Conservation (phyloP, 2,797 vertebrate genomes). For the Cynopterus sphinx region DNA sequence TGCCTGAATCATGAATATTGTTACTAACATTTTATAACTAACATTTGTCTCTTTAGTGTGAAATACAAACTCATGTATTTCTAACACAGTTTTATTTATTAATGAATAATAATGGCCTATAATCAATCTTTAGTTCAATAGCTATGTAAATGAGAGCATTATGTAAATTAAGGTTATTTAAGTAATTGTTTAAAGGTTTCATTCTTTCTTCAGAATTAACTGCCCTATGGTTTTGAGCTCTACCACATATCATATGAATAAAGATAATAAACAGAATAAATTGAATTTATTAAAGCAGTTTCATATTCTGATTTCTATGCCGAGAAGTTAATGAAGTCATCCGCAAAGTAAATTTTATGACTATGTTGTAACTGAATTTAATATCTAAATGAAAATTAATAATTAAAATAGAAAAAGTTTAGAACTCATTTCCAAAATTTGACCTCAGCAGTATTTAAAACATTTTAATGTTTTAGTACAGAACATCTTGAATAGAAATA, state of each 20-base stretch:
- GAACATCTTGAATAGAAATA: background rate
- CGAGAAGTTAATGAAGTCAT: conserved; percentile 18
- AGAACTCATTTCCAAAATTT: too few relatives aligned
- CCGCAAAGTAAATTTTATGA: background rate
- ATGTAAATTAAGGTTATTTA: conserved; percentile 60
- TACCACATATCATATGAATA: background rate
- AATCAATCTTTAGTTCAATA: conserved; percentile 42
- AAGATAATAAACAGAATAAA: background rate
- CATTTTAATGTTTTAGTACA: background rate
- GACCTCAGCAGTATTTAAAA: background rate
- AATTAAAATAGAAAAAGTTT: background rate
- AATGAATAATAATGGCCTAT: conserved; percentile 20
- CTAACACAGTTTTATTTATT: conserved; percentile 12
- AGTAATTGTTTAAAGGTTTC: conserved; percentile 29
- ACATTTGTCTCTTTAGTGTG: background rate
- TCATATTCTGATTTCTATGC: conserved; percentile 9
- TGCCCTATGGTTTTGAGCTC: background rate
- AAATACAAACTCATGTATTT: conserved; percentile 24
- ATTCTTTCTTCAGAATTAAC: background rate
- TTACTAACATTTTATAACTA: conserved; percentile 17
- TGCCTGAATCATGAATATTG: background rate
- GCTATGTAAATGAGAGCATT: conserved; percentile 36
- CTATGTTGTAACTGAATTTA: background rate
- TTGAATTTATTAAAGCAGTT: background rate
- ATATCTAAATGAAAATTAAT: conserved; percentile 15